phyloP scores from a whole-genome alignment of 2,113 vertebrate species.

The Dipodomys ordii region DNA sequence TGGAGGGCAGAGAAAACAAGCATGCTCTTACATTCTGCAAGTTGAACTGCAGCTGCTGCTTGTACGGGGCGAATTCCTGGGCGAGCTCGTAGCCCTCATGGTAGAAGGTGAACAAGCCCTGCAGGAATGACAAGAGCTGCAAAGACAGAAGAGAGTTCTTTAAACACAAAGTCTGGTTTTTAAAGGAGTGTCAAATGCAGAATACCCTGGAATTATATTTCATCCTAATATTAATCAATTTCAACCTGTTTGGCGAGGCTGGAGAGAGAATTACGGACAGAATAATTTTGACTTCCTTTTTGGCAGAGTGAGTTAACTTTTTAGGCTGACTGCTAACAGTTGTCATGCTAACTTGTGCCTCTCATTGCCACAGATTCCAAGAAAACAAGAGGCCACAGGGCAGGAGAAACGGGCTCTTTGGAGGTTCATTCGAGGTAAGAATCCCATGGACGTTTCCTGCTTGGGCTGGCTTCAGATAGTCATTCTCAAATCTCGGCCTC shows the following conservation, averaged over 20 bases:
- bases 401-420: too few relatives aligned
- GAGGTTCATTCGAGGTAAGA: too few relatives aligned
- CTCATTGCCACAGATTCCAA: too few relatives aligned
- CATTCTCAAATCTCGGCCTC: too few relatives aligned
- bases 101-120: conserved; percentile 99
- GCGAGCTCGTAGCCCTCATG: conserved; percentile 99
- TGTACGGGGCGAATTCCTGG: conserved; percentile 98
- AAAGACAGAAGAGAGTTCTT: conserved; percentile 65
- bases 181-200: neutral
- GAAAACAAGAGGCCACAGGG: too few relatives aligned
- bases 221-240: neutral
- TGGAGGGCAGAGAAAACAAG: conserved; percentile 11
- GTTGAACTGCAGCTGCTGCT: conserved; percentile 98
- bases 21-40: conserved; percentile 95
- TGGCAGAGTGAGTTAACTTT: neutral
- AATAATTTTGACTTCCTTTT: neutral
- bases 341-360: neutral
- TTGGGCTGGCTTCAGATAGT: too few relatives aligned
- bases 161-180: neutral
- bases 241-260: neutral
- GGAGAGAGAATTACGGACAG: neutral
- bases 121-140: conserved; percentile 98
- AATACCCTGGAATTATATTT: neutral
- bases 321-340: neutral
- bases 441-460: too few relatives aligned